Base-by-base conservation (phyloP, 2,888 invertebrate species). In the Rhagophthalmus giganteus region DNA sequence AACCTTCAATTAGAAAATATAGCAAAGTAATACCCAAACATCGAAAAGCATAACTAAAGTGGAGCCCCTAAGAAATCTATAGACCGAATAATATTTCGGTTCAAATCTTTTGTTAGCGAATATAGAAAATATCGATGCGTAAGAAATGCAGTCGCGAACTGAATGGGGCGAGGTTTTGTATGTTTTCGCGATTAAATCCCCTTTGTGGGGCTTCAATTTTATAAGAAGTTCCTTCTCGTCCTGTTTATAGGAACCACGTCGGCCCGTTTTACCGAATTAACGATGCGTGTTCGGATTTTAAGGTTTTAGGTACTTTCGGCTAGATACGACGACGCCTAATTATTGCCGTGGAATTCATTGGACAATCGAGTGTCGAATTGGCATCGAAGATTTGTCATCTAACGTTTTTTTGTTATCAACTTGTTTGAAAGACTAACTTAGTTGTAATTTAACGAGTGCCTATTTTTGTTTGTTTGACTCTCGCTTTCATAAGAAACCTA, bases 141-240 rank as follows among this genome's bases (percentile, higher is more conserved):
- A 49, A 42, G 37, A 42, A 49, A 49, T 49, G 42, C 42, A 41
- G 49, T 42, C 44, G 38, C 44, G 32, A 15, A 16, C 14, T 49
- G 48, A 49, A 49, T 49, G 27, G 44, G 32, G 46, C 38, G 46
- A 48, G 41, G 48, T 49, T 41, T 49, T 49, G 48, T 48, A 48
- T 49, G 48, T 49, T 49, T 49, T 49, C 48, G 31, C 48, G 48
- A 49, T 49, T 49, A 49, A 49, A 49, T 49, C 48, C 41, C 41
- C 37, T 41, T 49, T 48, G 30, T 39, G 35, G 24, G 48, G 41
- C 13, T 47, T 47, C 45, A 11, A 16, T 44, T 26, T 25, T 6
- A 31, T 14, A 31, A 12, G 11, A 30, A 30, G 30, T 10, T 10
- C 30, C 9, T 27, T 27, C 10, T 7, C 3, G n/a, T 16, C 25